Conservation (phyloP, 2,888 invertebrate species). For the Poecilobothrus nobilitatus region DNA sequence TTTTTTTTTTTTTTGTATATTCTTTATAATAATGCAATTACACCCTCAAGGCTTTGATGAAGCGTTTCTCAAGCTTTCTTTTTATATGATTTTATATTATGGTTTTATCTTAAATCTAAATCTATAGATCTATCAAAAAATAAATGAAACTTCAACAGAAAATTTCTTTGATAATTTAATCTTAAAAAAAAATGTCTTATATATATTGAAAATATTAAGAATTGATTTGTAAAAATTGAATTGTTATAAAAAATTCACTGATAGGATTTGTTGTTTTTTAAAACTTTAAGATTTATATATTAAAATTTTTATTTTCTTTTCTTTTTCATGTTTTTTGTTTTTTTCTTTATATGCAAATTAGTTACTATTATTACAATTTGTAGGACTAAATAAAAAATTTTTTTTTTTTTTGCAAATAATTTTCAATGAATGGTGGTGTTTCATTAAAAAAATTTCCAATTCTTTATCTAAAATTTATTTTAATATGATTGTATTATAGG, state of each 20-base stretch:
- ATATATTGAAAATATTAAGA: background rate
- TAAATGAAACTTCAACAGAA: too few species aligned
- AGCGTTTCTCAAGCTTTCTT: too few species aligned
- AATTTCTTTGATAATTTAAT: too few species aligned
- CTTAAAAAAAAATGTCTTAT: background rate
- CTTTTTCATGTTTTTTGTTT: background rate
- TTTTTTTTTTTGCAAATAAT: background rate
- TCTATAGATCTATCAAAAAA: too few species aligned
- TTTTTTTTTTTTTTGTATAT: too few species aligned
- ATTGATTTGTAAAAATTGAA: background rate
- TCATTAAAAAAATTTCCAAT: background rate
- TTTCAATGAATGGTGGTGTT: background rate
- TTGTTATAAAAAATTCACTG: background rate
- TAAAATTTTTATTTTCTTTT: too few species aligned
- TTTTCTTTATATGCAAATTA: slow-evolving; percentile 1
- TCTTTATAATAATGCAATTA: too few species aligned
- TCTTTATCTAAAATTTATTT: too few species aligned
- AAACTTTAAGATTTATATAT: too few species aligned
- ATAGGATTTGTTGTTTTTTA: background rate
- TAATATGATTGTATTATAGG: background rate
- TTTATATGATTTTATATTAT: too few species aligned
- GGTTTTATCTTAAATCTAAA: too few species aligned
- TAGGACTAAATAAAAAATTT: background rate
- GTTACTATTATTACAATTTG: background rate
- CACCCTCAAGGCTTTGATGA: too few species aligned